A percentile compares a stretch with the other conserved stretches of the same genome.
Conservation (phyloP, 2,888 invertebrate genomes). For the Dioctria rufipes region DNA sequence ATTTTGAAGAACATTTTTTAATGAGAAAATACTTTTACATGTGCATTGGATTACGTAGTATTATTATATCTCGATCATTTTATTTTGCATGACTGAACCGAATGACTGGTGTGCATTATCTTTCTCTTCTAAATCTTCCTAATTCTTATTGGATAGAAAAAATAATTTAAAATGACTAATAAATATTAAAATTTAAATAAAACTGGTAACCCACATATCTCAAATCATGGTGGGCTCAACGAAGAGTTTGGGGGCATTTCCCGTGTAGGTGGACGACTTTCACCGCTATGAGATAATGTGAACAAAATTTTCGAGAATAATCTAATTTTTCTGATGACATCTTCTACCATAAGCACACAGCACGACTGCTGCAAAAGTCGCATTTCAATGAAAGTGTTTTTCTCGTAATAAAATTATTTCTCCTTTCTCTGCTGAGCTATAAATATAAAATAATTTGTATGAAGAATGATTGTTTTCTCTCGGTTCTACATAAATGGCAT, state of each 20-base stretch:
- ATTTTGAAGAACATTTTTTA: no score
- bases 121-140: no score
- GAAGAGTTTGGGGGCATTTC: not conserved
- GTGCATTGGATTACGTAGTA: no score
- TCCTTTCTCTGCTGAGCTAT: not conserved
- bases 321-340: not conserved
- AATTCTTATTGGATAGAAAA: no score
- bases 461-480: not conserved
- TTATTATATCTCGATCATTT: no score
- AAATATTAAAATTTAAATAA: not conserved
- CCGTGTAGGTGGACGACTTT: conserved; percentile 38
- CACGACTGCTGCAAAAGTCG: not conserved
- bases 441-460: not conserved
- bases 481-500: no score
- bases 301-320: conserved; percentile 36
- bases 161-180: conserved; percentile 12
- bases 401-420: not conserved
- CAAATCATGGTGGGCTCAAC: conserved; percentile 18
- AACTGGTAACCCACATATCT: conserved; percentile 4
- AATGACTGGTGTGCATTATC: no score
- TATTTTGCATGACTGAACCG: no score
- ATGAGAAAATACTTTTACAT: no score
- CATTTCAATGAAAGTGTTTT: not conserved
- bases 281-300: conserved; percentile 17
- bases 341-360: conserved; percentile 26